Conservation (phyloP, 2,797 vertebrate genomes). For the Ptychadena robeensis region DNA sequence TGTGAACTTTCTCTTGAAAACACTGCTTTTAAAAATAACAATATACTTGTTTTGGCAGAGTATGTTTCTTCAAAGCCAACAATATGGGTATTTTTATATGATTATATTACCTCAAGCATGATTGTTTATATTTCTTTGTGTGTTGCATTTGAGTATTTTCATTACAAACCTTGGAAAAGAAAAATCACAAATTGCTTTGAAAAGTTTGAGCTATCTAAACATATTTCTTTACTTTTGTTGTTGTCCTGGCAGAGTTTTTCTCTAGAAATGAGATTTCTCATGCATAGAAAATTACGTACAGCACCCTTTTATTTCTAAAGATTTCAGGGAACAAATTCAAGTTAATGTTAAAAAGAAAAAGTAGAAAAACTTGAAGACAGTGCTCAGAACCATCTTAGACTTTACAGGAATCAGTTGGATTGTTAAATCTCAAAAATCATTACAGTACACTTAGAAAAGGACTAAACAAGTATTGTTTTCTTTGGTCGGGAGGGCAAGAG, state of each 20-base stretch:
- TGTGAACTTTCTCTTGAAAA: slow-evolving; percentile 15
- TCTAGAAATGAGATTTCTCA: too few species aligned
- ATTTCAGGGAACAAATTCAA: too few species aligned
- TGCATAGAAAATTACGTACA: too few species aligned
- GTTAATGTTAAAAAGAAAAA: too few species aligned
- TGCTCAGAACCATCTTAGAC: too few species aligned
- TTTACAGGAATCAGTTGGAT: too few species aligned
- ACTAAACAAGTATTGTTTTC: too few species aligned
- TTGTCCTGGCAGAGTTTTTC: slow-evolving; percentile 10
- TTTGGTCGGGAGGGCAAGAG: too few species aligned
- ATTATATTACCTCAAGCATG: slow-evolving; percentile 28
- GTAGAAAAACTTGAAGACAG: too few species aligned
- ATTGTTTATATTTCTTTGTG: slow-evolving; percentile 27
- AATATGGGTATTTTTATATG: slow-evolving; percentile 20
- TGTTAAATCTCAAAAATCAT: too few species aligned
- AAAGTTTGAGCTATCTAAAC: slow-evolving; percentile 1
- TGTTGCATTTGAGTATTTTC: slow-evolving; percentile 12
- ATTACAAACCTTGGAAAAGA: slow-evolving; percentile 21
- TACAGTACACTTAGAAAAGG: too few species aligned
- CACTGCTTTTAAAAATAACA: neutral
- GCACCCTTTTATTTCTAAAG: too few species aligned
- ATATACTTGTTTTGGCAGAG: slow-evolving; percentile 27
- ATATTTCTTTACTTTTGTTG: slow-evolving; percentile 16
- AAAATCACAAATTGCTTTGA: slow-evolving; percentile 37
- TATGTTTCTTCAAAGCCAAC: slow-evolving; percentile 5